Percentiles rank a stretch among this genome's conserved stretches.
These are phyloP conservation scores for Apamea sordens DNA, from an alignment of 2,888 invertebrate genomes.

Conservation along the genomic window DNA sequence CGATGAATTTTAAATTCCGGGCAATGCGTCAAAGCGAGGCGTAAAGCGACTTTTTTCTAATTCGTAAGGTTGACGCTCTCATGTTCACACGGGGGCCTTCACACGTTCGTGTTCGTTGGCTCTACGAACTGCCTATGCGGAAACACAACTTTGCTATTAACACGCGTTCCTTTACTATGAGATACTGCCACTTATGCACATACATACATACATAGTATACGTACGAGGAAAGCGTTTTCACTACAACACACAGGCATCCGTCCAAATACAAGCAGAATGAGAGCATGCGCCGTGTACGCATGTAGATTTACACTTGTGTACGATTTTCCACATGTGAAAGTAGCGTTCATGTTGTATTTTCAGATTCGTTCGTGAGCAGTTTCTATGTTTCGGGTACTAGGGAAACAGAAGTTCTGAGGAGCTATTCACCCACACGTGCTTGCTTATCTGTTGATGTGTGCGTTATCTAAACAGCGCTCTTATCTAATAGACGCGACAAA, in stretches of 20 bases:
- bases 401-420: slow-evolving; percentile 74
- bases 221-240: slow-evolving; percentile 84
- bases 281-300: slow-evolving; percentile 77
- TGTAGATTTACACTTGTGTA: slow-evolving; percentile 79
- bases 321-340: slow-evolving; percentile 82
- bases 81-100: slow-evolving; percentile 85
- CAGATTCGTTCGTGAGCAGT: slow-evolving; percentile 86
- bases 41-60: slow-evolving; percentile 87
- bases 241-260: slow-evolving; percentile 76
- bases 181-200: slow-evolving; percentile 87
- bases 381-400: slow-evolving; percentile 85
- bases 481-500: slow-evolving; percentile 65
- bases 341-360: slow-evolving; percentile 80
- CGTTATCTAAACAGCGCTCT: slow-evolving; percentile 73
- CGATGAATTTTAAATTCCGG: slow-evolving; percentile 67
- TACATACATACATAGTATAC: slow-evolving; percentile 75
- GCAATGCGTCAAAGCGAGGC: slow-evolving; percentile 73
- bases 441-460: slow-evolving; percentile 72
- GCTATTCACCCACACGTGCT: slow-evolving; percentile 71
- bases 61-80: slow-evolving; percentile 90
- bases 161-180: slow-evolving; percentile 88
- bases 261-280: slow-evolving; percentile 72
- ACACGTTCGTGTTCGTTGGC: slow-evolving; percentile 85
- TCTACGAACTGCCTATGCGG: slow-evolving; percentile 88
- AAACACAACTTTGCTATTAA: slow-evolving; percentile 89